Conservation (phyloP, 1,140 invertebrate species). For the Galendromus occidentalis region DNA sequence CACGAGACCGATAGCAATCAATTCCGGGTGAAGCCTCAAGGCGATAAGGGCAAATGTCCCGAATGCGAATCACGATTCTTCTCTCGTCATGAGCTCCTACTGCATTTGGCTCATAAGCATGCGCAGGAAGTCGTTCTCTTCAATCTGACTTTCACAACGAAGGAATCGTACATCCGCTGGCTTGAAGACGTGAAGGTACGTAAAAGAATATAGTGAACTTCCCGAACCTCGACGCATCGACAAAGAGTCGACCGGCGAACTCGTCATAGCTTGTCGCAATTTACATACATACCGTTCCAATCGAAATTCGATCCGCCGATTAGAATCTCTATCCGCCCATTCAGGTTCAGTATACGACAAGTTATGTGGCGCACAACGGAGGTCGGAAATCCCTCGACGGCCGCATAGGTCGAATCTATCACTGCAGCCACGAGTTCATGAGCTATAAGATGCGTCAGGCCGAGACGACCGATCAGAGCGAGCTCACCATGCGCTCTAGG, state of each 20-base stretch:
- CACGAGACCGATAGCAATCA: background rate
- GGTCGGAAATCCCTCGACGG: background rate
- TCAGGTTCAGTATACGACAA: background rate
- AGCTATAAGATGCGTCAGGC: slow-evolving; percentile 6
- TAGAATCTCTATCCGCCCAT: background rate
- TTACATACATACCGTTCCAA: too few species aligned
- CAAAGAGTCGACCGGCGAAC: too few species aligned
- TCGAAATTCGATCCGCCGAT: too few species aligned
- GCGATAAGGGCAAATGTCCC: slow-evolving; percentile 5
- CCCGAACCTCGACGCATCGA: too few species aligned
- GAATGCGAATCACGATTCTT: slow-evolving; percentile 6
- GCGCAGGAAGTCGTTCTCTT: background rate
- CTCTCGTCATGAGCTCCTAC: background rate
- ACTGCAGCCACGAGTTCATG: slow-evolving; percentile 9
- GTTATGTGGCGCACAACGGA: slow-evolving; percentile 1
- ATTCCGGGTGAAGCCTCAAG: background rate
- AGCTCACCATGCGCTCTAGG: background rate
- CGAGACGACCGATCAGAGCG: background rate
- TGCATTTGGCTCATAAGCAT: background rate
- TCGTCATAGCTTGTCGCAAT: too few species aligned
- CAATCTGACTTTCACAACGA: background rate
- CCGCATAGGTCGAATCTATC: background rate
- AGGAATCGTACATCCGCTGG: background rate
- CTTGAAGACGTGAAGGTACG: background rate
- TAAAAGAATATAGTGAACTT: background rate